Evolutionary conservation across 2,888 invertebrate genomes (phyloP), one percentile per base, ranked within the genome.

Genomic region (Zeuzera pyrina): DNA sequence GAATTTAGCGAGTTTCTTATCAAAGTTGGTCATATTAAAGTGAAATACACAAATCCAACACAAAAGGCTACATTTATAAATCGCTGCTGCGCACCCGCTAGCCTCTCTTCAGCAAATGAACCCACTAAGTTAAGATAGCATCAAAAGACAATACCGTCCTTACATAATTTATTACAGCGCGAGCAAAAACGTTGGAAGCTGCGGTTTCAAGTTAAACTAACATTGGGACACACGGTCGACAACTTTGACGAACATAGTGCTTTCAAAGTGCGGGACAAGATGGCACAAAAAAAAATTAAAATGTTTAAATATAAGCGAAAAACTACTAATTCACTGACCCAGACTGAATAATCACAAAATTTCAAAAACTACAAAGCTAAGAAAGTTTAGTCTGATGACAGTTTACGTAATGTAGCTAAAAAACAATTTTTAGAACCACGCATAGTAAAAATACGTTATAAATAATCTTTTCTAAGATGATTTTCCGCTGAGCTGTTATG

Each of bases 111-210:
- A 41, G 47, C 48, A 52, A 61, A 59, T 51, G 55, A 56, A 57
- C 53, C 60, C 54, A 51, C 61, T 47, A 57, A 65, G 59, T 61
- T 55, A 50, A 66, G 74, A 76, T 76, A 74, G 38, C 57, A 71
- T 76, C 70, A 49, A 37, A 52, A 65, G 70, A 77, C 76, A 76
- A 76, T 76, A 70, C 71, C 55, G 57, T 49, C 57, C 61, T 61
- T 62, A 60, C 59, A 60, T 70, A 72, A 74, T 74, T 76, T 76
- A 76, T 76, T 73, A 68, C 62, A 62, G 59, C 61, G 53, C 60
- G 53, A 47, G 58, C 69, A 69, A 72, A 73, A 72, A 71, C 65
- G 52, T 55, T 41, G 53, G 49, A 47, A 49, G 47, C 39, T 46
- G 54, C 47, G 50, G 43, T 51, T 45, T 14, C 36, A 29, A 39